A percentile compares a stretch with the other conserved stretches of the same genome.
These are phyloP conservation scores for Sebastes kiyomatsui DNA, from an alignment of 2,797 vertebrate species.

Conservation along the genomic window DNA sequence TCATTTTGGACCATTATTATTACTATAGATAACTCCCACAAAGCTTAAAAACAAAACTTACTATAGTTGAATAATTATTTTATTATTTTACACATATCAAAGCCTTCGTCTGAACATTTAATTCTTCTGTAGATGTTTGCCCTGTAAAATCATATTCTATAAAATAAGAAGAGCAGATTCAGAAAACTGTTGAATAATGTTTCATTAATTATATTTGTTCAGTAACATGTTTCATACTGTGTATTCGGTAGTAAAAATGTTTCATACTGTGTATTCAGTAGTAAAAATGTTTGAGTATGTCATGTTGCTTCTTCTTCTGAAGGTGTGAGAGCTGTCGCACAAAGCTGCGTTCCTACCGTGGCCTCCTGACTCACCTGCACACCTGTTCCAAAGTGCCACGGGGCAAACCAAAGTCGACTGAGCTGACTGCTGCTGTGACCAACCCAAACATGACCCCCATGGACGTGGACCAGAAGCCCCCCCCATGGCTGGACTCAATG, in stretches of 20 bases:
- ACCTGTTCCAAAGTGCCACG: slow-evolving; percentile 90
- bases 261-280: neutral
- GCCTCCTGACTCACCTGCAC: slow-evolving; percentile 94
- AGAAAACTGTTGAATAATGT: no score
- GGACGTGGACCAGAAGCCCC: slow-evolving; percentile 53
- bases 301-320: fast-evolving
- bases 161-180: no score
- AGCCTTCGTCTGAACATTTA: no score
- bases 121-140: no score
- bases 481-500: slow-evolving; percentile 53
- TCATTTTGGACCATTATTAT: no score
- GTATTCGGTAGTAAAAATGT: neutral
- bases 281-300: neutral
- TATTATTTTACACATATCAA: no score
- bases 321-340: slow-evolving; percentile 95
- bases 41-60: no score
- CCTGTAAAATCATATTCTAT: no score
- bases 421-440: slow-evolving; percentile 9
- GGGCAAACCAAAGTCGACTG: slow-evolving; percentile 68
- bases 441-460: slow-evolving; percentile 43
- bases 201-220: no score
- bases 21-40: no score
- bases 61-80: no score
- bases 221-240: neutral
- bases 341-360: slow-evolving; percentile 91